Conservation (phyloP, 2,888 invertebrate genomes). For the Sminthurinus aureus region DNA sequence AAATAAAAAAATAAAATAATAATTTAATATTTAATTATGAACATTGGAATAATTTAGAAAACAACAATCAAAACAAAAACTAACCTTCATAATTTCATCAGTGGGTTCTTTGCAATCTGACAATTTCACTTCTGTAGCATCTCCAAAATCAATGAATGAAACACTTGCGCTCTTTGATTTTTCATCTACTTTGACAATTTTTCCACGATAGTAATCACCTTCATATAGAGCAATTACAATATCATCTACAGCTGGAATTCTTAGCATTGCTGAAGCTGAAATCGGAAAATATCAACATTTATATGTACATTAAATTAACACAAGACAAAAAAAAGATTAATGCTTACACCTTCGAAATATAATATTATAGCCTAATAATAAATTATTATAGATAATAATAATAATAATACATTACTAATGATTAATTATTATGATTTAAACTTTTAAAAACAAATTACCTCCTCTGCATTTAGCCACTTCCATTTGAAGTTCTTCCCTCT, state of each 20-base stretch:
- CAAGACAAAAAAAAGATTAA: too few relatives aligned
- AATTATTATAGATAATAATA: too few relatives aligned
- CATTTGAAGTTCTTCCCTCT: background rate
- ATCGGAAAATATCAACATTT: background rate
- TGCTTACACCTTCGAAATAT: too few relatives aligned
- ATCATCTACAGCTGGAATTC: conserved; percentile 43
- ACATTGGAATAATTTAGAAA: background rate
- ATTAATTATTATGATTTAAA: background rate
- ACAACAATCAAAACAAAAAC: background rate
- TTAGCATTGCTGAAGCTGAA: conserved; percentile 16
- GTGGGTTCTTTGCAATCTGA: conserved; percentile 23
- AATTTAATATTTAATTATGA: background rate
- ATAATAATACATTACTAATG: background rate
- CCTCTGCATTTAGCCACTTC: background rate
- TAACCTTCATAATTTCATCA: conserved; percentile 47
- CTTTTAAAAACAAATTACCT: conserved; percentile 18
- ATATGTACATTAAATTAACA: too few relatives aligned
- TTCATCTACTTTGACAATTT: conserved; percentile 30
- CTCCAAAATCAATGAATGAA: conserved; percentile 52
- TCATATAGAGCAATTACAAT: conserved; percentile 48
- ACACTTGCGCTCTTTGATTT: conserved; percentile 13
- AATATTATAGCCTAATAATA: too few relatives aligned
- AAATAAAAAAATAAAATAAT: background rate
- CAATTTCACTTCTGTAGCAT: conserved; percentile 21
- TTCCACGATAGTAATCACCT: conserved; percentile 43